phyloP scores from a whole-genome alignment of 2,113 vertebrate species.

The Noctilio leporinus region DNA sequence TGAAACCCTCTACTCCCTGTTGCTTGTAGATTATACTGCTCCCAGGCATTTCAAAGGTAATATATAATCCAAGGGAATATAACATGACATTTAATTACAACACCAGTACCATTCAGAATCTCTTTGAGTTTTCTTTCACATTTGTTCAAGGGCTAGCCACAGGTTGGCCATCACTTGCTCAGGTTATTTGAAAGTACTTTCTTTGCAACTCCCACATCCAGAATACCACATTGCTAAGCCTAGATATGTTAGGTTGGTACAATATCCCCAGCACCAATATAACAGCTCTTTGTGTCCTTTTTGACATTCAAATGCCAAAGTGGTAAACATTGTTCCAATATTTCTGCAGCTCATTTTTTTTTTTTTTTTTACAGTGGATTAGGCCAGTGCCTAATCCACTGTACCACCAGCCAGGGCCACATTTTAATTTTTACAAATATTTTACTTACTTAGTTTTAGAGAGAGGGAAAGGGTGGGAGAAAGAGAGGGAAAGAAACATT shows the following conservation, averaged over 20 bases:
- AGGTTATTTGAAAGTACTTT: not conserved
- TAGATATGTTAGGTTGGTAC: not conserved
- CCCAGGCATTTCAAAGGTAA: slow-evolving; percentile 37
- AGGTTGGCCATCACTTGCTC: not conserved
- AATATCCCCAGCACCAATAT: not conserved
- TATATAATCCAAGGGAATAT: not conserved
- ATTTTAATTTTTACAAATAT: not conserved
- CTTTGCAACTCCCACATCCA: not conserved
- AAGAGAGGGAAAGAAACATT: too few species aligned
- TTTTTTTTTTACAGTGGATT: too few species aligned
- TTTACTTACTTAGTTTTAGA: too few species aligned
- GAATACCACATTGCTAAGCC: not conserved
- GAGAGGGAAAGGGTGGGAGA: too few species aligned
- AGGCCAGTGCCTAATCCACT: too few species aligned
- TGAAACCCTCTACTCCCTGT: not conserved
- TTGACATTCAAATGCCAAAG: not conserved
- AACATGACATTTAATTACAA: slow-evolving; percentile 2
- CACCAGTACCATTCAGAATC: not conserved
- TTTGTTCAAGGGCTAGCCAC: not conserved
- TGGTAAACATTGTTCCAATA: too few species aligned
- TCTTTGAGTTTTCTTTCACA: not conserved
- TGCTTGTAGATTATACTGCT: slow-evolving; percentile 3
- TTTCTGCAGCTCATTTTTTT: too few species aligned
- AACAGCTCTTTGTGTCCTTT: slow-evolving; percentile 9
- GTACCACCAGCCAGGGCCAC: too few species aligned